Evolutionary conservation across 2,797 vertebrate species (phyloP), one percentile per base, ranked within the genome.

Genomic region (Tapirus indicus): DNA sequence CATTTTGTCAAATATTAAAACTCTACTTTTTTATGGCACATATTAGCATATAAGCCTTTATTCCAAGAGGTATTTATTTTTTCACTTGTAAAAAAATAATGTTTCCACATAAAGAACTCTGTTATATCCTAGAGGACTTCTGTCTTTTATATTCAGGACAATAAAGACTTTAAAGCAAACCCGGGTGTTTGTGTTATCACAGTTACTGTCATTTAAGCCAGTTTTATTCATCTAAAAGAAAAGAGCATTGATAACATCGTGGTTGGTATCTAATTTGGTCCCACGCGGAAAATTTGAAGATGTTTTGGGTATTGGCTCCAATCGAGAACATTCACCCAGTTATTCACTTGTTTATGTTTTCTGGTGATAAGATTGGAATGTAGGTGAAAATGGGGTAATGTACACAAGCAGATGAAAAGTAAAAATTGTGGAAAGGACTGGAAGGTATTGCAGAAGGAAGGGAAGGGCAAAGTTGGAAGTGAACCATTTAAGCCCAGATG

Each of bases 51-150:
- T 98, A 99, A 98, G 99, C 99, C 99, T 99, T 99, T 99, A 98
- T 98, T 98, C 98, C 98, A 99, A 99, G 99, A 99, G 98, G 99
- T 99, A 99, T 99, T 99, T 99, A 99, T 99, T 99, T 99, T 99
- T 99, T 99, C 99, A 99, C 99, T 99, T 99, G 98, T 99, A 99
- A 99, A 99, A 99, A 99, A 99, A 97, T 99, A 94, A 99, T 99
- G 99, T 99, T 99, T 99, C 99, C 99, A 99, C 99, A 99, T 99
- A 99, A 99, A 99, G 99, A 99, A 99, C 99, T 98, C 98, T 99
- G 99, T 99, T 99, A 99, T 99, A 99, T 98, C 97, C 88, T 99
- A 99, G 98, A 99, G 98, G 98, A 99, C 98, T 98, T 99, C 98
- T 97, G 96, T 99, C 99, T 99, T 99, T 99, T 99, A 99, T 99